Percentiles rank a stretch among this genome's conserved stretches.
Evolutionary conservation across 2,113 vertebrate genomes (phyloP).

Genomic region (Pipra filicauda): DNA sequence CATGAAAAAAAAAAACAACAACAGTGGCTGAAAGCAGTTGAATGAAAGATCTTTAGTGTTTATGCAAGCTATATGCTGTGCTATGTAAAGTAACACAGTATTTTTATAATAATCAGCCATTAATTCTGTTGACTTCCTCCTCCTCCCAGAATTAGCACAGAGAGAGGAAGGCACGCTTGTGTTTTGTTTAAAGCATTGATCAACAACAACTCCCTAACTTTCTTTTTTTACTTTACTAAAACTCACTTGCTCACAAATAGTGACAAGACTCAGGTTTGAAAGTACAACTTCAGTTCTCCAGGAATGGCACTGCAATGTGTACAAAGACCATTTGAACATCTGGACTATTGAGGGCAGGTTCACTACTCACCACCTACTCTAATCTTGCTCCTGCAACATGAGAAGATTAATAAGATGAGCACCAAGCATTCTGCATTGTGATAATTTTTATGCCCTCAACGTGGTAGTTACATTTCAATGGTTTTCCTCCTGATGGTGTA

Average conservation of each 20-base stretch:
- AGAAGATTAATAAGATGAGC: neutral
- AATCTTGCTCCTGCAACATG: neutral
- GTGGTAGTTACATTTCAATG: neutral
- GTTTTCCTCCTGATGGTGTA: neutral
- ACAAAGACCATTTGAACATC: neutral
- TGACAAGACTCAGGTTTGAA: neutral
- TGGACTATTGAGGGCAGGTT: neutral
- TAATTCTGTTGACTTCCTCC: conserved; percentile 21
- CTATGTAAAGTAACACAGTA: neutral
- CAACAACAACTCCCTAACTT: neutral
- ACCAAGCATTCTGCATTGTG: neutral
- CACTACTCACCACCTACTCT: neutral
- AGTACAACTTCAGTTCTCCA: neutral
- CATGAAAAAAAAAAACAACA: neutral
- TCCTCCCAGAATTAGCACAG: neutral
- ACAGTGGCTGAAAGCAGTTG: neutral
- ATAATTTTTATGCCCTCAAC: neutral
- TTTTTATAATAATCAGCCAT: conserved; percentile 16
- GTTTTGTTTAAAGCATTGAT: neutral
- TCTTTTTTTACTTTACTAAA: neutral
- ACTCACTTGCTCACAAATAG: neutral
- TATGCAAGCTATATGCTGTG: neutral
- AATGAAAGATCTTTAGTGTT: neutral
- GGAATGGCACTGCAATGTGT: neutral
- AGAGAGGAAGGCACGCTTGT: neutral